These are phyloP conservation scores for Macropus fuliginosus DNA, from an alignment of 2,797 vertebrate species.

Conservation along the genomic window DNA sequence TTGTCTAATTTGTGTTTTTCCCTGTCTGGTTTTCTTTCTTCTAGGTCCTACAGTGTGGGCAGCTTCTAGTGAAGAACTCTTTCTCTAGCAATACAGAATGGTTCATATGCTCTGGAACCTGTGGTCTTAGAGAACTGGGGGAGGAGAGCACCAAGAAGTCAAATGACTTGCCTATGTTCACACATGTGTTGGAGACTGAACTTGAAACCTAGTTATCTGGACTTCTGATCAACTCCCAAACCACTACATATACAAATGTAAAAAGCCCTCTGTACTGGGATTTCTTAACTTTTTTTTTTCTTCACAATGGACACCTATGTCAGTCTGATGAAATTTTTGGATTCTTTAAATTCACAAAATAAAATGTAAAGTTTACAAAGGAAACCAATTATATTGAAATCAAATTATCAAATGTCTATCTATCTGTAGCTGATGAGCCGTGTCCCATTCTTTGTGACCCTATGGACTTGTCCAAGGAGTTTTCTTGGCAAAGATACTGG, in stretches of 20 bases:
- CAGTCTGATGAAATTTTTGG: not conserved
- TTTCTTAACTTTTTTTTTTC: not conserved
- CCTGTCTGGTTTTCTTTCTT: not conserved
- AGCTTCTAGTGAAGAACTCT: not conserved
- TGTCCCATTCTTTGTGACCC: not conserved
- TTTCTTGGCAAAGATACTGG: not conserved
- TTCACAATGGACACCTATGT: not conserved
- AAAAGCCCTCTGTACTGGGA: not conserved
- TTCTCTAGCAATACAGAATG: not conserved
- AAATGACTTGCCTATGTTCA: not conserved
- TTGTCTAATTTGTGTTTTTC: not conserved
- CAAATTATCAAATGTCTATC: not conserved
- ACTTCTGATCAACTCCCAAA: not conserved
- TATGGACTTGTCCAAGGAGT: not conserved
- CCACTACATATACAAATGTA: not conserved
- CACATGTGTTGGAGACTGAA: not conserved
- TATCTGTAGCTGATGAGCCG: not conserved
- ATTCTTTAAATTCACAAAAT: not conserved
- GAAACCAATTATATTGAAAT: not conserved
- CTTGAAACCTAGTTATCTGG: not conserved
- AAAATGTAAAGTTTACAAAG: not conserved
- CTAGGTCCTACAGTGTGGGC: not conserved
- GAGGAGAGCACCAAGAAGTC: not conserved
- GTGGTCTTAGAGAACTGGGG: not conserved
- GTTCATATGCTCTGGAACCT: not conserved